Evolutionary conservation across 2,113 vertebrate species (phyloP), one percentile per base, ranked within the genome.

Genomic region (Lonchura striata): DNA sequence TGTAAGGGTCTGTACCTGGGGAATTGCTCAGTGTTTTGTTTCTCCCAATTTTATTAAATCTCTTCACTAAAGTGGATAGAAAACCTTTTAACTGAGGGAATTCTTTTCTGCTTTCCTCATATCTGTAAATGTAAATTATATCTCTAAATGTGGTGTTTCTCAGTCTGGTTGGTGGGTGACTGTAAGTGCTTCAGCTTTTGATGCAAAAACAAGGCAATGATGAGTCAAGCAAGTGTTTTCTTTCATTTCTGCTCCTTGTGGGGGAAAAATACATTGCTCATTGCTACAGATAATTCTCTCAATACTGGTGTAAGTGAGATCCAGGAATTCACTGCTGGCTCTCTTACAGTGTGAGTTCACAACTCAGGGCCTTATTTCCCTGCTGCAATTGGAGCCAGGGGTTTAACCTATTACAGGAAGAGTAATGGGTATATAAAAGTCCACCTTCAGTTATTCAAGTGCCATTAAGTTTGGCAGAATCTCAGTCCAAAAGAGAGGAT

Each of bases 201-300:
- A 15, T 85, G 68, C 33, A 81, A 63, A 78, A 91, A 21, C 7
- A 2, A 9, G 75, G 63, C 60, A 80, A 66, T 33, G 92, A 93
- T 95, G 85, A 97, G 64, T 95, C 82, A 96, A 88, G 60, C 44
- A 66, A 94, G 52, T 66, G 19, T 92, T 95, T 92, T 90, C 68
- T 90, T 95, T 87, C 63, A 54, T 77, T 87, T 78, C 60, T 82
- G 41, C 25, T 82, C 60, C 90, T 85, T 0, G 0, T 7, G 10
- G 75, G 15, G 15, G 4, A 4, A n/a, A 37, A 86, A 63, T 15
- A 24, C n/a, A 52, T 95, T 86, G 76, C 82, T 94, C 49, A 83
- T 96, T 0, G 0, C 71, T 94, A 41, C 31, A 64, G 75, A 60
- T 92, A 75, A 88, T 83, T 91, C 54, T 83, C n/a, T 83, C 76